Base-by-base conservation (phyloP, 2,797 vertebrate genomes). In the Pelobates cultripes region DNA sequence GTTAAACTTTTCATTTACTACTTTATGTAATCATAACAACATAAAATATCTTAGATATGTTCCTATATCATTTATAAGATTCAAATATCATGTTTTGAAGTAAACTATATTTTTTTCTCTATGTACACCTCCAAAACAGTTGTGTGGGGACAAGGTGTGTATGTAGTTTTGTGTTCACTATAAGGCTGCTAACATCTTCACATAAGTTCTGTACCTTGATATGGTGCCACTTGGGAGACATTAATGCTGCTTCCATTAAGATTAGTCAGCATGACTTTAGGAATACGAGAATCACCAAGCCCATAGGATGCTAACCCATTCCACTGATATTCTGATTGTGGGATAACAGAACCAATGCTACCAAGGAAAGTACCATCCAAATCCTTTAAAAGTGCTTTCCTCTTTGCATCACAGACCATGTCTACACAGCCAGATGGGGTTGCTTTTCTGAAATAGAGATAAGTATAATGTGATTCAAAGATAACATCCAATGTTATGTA, bases 361-460 rank as follows among this genome's bases (percentile, higher is more conserved):
- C 94, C 95, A 84, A 97, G 87, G 75, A 97, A 93, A 1, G 95
- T 96, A 1, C 96, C 96, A 82, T 97, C 96, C 81, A 92, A 5
- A 87, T 97, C 96, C 83, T 87, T 93, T 80, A 97, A 71, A 72
- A 96, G n/a, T 17, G 83, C 88, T 86, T 97, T 97, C 88, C 94
- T 96, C 87, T 97, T 96, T 4, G 90, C 95, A 13, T 97, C 96
- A 73, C 96, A 97, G 77, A 94, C 94, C 96, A 97, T 97, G 90
- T 97, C 96, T 88, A 96, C 91, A 60, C 96, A 97, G 89, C 96
- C 95, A 3, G 95, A 77, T 0, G 96, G 96, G 89, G 96, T 96
- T 8, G 85, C 93, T 85, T 95, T 96, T 3, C 96, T 97, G 87
- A 42, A 17, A n/a, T 28, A 28, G 28, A 28, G 28, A 2, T 28